Conservation (phyloP, 1,140 invertebrate genomes). For the Drosophila paulistorum region DNA sequence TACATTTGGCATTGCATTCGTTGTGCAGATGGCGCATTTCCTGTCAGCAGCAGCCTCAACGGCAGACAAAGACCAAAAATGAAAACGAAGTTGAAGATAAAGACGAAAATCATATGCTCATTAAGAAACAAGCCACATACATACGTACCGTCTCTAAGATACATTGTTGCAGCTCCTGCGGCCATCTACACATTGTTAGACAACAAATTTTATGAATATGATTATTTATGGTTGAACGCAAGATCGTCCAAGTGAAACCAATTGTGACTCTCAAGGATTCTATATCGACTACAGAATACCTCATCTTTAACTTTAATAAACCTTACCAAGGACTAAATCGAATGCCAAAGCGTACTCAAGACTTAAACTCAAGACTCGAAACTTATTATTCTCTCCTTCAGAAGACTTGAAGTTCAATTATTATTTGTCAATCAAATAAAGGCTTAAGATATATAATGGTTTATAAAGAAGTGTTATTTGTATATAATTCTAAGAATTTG, state of each 20-base stretch:
- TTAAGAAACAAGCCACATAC: slow-evolving; percentile 1
- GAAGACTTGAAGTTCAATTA: no score
- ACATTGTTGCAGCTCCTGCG: slow-evolving; percentile 40
- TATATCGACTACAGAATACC: not conserved
- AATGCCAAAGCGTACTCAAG: no score
- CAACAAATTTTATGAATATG: slow-evolving; percentile 46
- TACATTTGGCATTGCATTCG: slow-evolving; percentile 68
- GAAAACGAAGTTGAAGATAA: slow-evolving; percentile 16
- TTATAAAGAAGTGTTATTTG: no score
- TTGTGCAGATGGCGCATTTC: slow-evolving; percentile 63
- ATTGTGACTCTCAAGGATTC: not conserved
- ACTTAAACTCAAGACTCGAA: no score
- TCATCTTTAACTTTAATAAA: no score
- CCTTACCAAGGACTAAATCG: no score
- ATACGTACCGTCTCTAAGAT: not conserved
- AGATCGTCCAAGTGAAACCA: not conserved
- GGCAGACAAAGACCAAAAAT: slow-evolving; percentile 1
- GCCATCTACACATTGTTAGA: slow-evolving; percentile 26
- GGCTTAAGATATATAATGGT: no score
- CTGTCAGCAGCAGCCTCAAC: slow-evolving; percentile 47
- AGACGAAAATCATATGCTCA: slow-evolving; percentile 13
- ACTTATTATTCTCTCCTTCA: no score
- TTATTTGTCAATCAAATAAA: no score
- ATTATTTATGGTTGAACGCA: not conserved
- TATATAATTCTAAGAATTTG: no score